Evolutionary conservation across 2,113 vertebrate species (phyloP), one percentile per base, ranked within the genome.

Genomic region (Montifringilla adamsi): DNA sequence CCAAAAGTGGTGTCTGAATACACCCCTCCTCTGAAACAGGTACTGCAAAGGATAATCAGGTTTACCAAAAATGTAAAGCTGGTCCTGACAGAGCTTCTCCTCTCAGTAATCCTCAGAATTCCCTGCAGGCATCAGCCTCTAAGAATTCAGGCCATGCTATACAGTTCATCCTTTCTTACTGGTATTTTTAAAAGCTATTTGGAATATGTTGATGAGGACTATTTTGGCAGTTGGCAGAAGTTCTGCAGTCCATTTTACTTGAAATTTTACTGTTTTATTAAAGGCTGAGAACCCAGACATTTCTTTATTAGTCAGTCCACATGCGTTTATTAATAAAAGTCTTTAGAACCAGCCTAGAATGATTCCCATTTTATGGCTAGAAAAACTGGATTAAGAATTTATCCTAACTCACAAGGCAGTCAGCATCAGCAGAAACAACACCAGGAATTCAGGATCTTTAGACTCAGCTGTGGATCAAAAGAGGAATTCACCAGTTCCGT

Each of bases 361-460:
- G 44, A 75, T 56, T 81, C 39, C 64, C 20, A 84, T 69, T 87
- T 96, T 67, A 70, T 26, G 39, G 69, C 80, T 62, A 84, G 89
- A 84, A 93, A 94, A 97, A 92, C 79, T 67, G 72, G 89, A 89
- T 93, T 67, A 75, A 92, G 76, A 72, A 63, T 72, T 87, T 52
- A 49, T 78, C 58, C 89, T 24, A 76, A 66, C 18, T 82, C 52
- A 39, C 33, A 67, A 67, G 47, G 24, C 55, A 92, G 55, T 9
- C 83, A 73, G 78, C 67, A 89, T 11, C 41, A 84, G 73, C 46
- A 96, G 69, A 87, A 90, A 60, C 50, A 89, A 41, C 0, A 1
- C 15, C 6, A 75, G 22, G 27, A 56, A 69, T 67, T 84, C 11
- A 21, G 80, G 55, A 89, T 81, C 89, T 66, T 43, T 56, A 39